Conservation (phyloP, 2,113 vertebrate species). For the Ameiurus melas region DNA sequence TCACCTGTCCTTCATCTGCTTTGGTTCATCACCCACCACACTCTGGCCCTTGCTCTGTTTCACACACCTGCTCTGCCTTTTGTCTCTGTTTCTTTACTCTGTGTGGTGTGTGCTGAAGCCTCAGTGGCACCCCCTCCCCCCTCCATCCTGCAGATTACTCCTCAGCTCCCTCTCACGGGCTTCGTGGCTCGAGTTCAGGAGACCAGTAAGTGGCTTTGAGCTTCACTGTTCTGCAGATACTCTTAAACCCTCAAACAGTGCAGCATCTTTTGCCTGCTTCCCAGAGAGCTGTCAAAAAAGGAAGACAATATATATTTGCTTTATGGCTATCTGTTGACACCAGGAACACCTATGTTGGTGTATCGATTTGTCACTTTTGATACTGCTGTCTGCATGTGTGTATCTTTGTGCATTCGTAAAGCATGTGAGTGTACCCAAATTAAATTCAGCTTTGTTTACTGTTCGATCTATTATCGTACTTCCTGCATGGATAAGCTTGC, state of each 20-base stretch:
- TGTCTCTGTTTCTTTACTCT: constrained; percentile 34
- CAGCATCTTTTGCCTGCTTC: neutral
- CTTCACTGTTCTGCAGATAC: constrained; percentile 45
- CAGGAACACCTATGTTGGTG: neutral
- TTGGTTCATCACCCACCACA: constrained; percentile 24
- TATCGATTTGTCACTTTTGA: neutral
- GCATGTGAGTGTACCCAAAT: constrained; percentile 3
- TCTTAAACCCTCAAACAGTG: neutral
- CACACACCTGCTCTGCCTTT: constrained; percentile 4
- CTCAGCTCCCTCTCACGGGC: constrained; percentile 95
- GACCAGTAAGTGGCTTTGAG: constrained; percentile 87
- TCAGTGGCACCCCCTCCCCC: constrained; percentile 87
- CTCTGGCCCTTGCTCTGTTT: constrained; percentile 8
- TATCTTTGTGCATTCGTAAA: neutral
- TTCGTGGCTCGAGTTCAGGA: constrained; percentile 98
- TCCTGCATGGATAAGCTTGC: constrained; percentile 35
- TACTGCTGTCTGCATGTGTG: neutral
- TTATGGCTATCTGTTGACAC: constrained; percentile 2
- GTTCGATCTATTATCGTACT: neutral
- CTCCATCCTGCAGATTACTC: constrained; percentile 92
- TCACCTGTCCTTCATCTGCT: constrained; percentile 14
- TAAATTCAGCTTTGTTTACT: neutral
- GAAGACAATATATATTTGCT: neutral
- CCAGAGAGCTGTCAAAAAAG: neutral
- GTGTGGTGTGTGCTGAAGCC: constrained; percentile 73